A percentile compares a stretch with the other conserved stretches of the same genome.
Evolutionary conservation across 2,797 vertebrate genomes (phyloP).

Genomic region (Eulemur mongoz): DNA sequence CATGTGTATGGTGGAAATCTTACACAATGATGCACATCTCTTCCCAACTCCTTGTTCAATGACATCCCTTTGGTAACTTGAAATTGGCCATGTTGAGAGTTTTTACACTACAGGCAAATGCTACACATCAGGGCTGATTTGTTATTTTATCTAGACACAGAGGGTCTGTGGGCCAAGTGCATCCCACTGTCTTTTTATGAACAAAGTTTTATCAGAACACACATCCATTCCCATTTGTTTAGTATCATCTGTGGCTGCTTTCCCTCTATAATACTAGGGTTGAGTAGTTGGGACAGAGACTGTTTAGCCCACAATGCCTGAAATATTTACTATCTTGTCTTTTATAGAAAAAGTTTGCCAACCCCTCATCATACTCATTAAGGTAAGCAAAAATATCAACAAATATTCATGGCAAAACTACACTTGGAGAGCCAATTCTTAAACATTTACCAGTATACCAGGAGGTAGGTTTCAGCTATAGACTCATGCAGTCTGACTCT

Average conservation of each 20-base stretch:
- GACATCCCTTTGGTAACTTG: not conserved
- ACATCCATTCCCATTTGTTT: not conserved
- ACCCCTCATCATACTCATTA: not conserved
- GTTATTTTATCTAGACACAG: not conserved
- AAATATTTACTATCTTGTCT: not conserved
- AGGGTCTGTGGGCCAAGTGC: not conserved
- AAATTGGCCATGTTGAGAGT: not conserved
- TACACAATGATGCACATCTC: not conserved
- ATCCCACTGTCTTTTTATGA: not conserved
- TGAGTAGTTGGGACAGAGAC: not conserved
- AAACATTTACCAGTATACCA: not conserved
- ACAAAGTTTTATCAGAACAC: not conserved
- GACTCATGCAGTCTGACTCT: not conserved
- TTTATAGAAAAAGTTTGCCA: not conserved
- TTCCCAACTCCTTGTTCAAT: not conserved
- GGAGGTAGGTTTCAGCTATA: not conserved
- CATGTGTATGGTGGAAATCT: not conserved
- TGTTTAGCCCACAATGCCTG: not conserved
- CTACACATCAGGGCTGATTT: not conserved
- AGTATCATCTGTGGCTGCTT: not conserved
- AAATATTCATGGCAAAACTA: not conserved
- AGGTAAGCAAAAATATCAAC: not conserved
- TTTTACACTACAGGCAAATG: not conserved
- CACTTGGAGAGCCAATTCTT: not conserved
- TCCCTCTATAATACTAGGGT: not conserved